These are phyloP conservation scores for Monopterus albus DNA, from an alignment of 2,113 vertebrate genomes.

Conservation along the genomic window DNA sequence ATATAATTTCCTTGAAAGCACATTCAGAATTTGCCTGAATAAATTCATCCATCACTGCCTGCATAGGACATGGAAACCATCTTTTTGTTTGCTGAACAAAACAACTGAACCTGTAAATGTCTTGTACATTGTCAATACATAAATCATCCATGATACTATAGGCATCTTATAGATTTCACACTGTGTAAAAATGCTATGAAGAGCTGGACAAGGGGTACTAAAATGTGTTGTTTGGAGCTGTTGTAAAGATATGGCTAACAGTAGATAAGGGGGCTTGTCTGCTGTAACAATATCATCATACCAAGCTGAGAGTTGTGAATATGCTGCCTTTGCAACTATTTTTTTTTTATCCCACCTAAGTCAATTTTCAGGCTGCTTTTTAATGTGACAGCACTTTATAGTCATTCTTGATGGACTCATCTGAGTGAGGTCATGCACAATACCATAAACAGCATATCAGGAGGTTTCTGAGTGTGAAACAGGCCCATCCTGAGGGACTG, in stretches of 20 bases:
- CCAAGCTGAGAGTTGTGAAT: conserved; percentile 9
- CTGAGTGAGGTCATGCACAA: conserved; percentile 39
- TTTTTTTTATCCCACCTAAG: conserved; percentile 22
- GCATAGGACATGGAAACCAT: no score
- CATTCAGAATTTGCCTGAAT: conserved; percentile 48
- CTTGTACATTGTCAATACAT: no score
- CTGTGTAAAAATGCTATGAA: not conserved
- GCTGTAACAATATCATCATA: no score
- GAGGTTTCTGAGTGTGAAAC: conserved; percentile 43
- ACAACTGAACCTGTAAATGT: conserved; percentile 5
- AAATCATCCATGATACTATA: not conserved
- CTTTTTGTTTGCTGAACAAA: conserved; percentile 43
- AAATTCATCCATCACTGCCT: conserved; percentile 25
- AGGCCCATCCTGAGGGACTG: conserved; percentile 50
- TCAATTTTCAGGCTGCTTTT: conserved; percentile 37
- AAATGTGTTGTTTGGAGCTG: not conserved
- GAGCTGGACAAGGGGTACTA: not conserved
- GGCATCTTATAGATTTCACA: no score
- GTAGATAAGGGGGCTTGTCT: conserved; percentile 7
- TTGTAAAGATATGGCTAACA: conserved; percentile 4
- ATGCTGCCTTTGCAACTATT: conserved; percentile 19
- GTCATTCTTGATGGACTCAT: conserved; percentile 48
- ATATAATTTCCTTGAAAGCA: conserved; percentile 50
- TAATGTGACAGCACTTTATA: conserved; percentile 64
- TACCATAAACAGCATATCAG: conserved; percentile 39